Base-by-base conservation (phyloP, 2,888 invertebrate genomes). In the Agonum fuliginosum region DNA sequence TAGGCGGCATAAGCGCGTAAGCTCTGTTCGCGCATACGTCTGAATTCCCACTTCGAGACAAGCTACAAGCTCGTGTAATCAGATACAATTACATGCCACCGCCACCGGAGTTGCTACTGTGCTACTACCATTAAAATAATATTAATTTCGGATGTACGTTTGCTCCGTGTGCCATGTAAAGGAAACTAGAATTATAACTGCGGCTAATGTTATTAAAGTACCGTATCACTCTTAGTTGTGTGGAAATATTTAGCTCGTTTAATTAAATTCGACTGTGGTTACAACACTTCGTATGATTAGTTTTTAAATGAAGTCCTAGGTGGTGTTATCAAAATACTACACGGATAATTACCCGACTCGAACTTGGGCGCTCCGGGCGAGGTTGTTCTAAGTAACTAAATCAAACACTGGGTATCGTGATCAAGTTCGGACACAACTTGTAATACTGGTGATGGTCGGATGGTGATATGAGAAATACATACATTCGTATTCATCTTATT, bases 81-180 rank as follows among this genome's bases (percentile, higher is more conserved):
- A 58, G 58, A 58, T 27, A 58, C 58, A 58, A 27, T 58, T 58
- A 58, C n/a, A 58, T 37, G 37, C 48, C 8, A 17, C 48, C 8
- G 17, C 19, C 8, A 8, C 19, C 8, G 48, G 12, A 48, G 48
- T 3, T 10, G 37, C 12, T 10, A 12, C n/a, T 37, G 2, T 37
- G 6, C 24, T 5, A 22, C 30, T 48, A 27, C 30, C 58, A 58
- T 58, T 58, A 58, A 58, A 58, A 58, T 58, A 58, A 58, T 58
- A 58, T 58, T 58, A 58, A 58, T 58, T 58, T 58, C 30, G 14
- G 58, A 27, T 58, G 58, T 58, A 58, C 27, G 27, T 48, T 48
- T 48, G 48, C 17, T 34, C n/a, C 37, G 37, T 12, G 8, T 12
- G 20, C n/a, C 37, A 12, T 12, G 8, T 12, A 8, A 6, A 48